A percentile compares a stretch with the other conserved stretches of the same genome.
Conservation (phyloP, 1,140 invertebrate genomes). For the Sweltsa coloradensis region DNA sequence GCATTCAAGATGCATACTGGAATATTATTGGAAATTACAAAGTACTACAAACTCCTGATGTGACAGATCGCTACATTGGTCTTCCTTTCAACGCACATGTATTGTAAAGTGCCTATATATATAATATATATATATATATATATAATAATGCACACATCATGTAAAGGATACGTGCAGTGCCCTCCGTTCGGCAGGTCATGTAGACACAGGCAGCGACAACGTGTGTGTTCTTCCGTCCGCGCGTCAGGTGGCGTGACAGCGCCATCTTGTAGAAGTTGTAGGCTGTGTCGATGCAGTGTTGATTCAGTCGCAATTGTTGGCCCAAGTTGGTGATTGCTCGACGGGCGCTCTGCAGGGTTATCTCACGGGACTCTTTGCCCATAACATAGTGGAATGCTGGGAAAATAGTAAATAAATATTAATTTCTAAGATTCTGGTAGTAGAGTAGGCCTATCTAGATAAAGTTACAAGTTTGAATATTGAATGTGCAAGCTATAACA, state of each 20-base stretch:
- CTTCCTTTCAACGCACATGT: too few species aligned
- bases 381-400: conserved; percentile 67
- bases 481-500: too few species aligned
- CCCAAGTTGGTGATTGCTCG: conserved; percentile 65
- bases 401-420: too few species aligned
- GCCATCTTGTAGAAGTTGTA: conserved; percentile 97
- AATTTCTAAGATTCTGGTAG: too few species aligned
- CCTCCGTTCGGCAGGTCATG: conserved; percentile 88
- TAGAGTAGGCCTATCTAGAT: too few species aligned
- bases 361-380: conserved; percentile 76
- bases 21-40: too few species aligned
- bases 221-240: conserved; percentile 76
- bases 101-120: too few species aligned
- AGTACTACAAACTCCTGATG: too few species aligned
- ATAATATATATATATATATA: too few species aligned
- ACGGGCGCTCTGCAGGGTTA: conserved; percentile 76
- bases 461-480: too few species aligned
- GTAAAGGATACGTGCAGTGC: conserved; percentile 87
- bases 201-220: conserved; percentile 96
- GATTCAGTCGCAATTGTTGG: conserved; percentile 66
- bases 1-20: too few species aligned
- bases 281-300: conserved; percentile 84
- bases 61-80: too few species aligned
- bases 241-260: conserved; percentile 68
- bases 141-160: conserved; percentile 98